Percentiles rank a stretch among this genome's conserved stretches.
phyloP scores from a whole-genome alignment of 37 sponge, comb jelly and placozoan genomes.

The Petrosia ficiformis region DNA sequence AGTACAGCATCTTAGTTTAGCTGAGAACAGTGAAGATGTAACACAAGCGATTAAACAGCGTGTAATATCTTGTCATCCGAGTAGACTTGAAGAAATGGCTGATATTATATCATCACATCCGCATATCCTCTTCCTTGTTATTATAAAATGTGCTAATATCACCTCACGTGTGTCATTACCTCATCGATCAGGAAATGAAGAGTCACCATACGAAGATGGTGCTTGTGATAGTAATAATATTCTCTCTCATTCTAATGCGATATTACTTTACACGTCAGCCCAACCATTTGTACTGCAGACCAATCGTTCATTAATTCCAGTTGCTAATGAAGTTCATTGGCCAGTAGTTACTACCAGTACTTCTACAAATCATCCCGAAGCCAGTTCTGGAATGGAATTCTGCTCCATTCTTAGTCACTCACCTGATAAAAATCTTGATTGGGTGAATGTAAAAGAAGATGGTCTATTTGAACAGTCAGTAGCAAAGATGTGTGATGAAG shows the following conservation, averaged over 20 bases:
- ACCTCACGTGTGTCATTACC: slow-evolving; percentile 8
- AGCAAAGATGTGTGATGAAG: not conserved
- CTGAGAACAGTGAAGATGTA: not conserved
- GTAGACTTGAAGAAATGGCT: not conserved
- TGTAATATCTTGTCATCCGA: not conserved
- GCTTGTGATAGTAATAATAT: slow-evolving; percentile 5
- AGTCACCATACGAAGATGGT: no score
- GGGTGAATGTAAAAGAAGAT: not conserved
- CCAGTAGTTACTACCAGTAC: no score
- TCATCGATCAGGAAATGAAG: no score
- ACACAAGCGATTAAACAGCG: not conserved
- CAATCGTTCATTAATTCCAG: slow-evolving; percentile 48
- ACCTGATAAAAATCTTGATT: no score
- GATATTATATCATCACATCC: slow-evolving; percentile 8
- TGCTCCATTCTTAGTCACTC: no score
- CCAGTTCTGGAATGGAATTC: no score
- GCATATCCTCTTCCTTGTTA: slow-evolving; percentile 34
- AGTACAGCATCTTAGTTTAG: slow-evolving; percentile 13
- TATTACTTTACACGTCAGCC: slow-evolving; percentile 58
- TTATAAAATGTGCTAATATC: slow-evolving; percentile 43
- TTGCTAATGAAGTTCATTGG: slow-evolving; percentile 68
- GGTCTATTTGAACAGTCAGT: not conserved
- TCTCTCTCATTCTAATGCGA: slow-evolving; percentile 31
- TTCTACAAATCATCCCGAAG: no score
- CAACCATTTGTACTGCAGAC: slow-evolving; percentile 59